Evolutionary conservation across 2,888 invertebrate genomes (phyloP).

Genomic region (Lepidonotus clava): DNA sequence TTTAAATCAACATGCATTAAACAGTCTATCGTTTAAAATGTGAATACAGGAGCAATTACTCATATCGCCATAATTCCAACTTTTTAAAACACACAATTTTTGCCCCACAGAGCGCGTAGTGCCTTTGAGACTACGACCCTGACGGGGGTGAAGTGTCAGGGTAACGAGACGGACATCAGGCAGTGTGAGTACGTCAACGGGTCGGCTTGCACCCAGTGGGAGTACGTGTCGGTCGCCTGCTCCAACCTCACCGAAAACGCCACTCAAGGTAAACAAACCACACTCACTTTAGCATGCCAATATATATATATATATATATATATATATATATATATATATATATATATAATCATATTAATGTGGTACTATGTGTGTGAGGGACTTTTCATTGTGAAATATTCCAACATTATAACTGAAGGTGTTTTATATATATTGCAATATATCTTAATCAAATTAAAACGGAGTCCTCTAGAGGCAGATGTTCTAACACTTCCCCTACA

Average conservation of each 20-base stretch:
- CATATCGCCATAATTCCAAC: no score
- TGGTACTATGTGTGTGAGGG: no score
- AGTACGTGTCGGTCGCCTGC: slow-evolving; percentile 46
- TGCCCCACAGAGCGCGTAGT: background rate
- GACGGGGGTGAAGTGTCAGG: background rate
- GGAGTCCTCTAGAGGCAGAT: no score
- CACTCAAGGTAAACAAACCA: slow-evolving; percentile 8
- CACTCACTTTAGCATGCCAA: background rate
- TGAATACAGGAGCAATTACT: no score
- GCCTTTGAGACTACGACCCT: slow-evolving; percentile 1
- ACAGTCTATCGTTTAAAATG: no score
- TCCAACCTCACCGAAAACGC: slow-evolving; percentile 45
- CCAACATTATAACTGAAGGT: no score
- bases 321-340: background rate
- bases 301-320: background rate
- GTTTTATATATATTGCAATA: no score
- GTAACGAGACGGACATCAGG: slow-evolving; percentile 14
- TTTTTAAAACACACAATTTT: background rate
- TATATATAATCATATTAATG: background rate
- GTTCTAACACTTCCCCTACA: no score
- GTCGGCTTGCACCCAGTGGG: background rate
- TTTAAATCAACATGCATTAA: no score
- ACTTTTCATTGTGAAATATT: no score
- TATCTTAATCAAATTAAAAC: no score
- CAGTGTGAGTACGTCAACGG: slow-evolving; percentile 7